phyloP scores from a whole-genome alignment of 2,113 vertebrate species.

The Cairina moschata region DNA sequence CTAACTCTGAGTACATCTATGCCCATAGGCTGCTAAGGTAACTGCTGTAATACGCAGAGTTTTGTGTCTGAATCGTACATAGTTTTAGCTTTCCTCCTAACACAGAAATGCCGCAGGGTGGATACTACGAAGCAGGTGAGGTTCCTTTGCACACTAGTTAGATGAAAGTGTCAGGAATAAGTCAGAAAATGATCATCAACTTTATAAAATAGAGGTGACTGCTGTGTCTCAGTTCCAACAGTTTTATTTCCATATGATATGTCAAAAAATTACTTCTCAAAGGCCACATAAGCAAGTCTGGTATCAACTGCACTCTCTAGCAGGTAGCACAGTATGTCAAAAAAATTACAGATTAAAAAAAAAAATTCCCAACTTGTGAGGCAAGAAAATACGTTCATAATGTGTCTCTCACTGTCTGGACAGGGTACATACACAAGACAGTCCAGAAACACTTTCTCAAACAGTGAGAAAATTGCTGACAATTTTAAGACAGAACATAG shows the following conservation, averaged over 20 bases:
- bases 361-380: background rate
- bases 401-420: background rate
- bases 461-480: background rate
- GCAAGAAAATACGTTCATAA: background rate
- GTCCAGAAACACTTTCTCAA: background rate
- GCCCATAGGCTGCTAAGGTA: conserved; percentile 42
- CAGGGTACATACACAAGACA: background rate
- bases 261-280: background rate
- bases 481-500: background rate
- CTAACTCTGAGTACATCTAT: conserved; percentile 25
- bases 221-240: background rate
- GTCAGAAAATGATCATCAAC: background rate
- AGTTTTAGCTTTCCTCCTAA: background rate
- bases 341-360: background rate
- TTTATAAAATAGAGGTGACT: background rate
- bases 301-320: background rate
- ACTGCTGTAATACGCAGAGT: conserved; percentile 18
- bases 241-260: rapidly evolving
- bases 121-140: background rate
- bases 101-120: background rate
- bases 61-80: background rate
- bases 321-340: background rate
- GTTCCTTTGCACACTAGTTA: background rate
- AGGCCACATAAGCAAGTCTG: rapidly evolving
- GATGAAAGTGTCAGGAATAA: background rate